phyloP scores from a whole-genome alignment of 2,113 vertebrate genomes.

The Ptilonorhynchus violaceus region DNA sequence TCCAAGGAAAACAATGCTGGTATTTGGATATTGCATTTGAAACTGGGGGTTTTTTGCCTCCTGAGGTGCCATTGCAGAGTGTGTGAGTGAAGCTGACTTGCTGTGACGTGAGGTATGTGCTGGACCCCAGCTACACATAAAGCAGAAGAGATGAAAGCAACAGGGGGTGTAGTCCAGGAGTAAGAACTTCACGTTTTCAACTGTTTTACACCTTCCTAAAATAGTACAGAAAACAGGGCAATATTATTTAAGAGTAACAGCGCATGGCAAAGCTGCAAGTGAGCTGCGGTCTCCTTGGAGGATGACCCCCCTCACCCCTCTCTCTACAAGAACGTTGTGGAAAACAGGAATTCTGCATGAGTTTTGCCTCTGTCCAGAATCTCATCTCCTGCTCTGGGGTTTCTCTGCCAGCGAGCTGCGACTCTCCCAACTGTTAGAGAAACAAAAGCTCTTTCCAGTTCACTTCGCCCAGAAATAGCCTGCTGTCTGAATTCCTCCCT shows the following conservation, averaged over 20 bases:
- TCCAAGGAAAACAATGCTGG: neutral
- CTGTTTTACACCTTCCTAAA: neutral
- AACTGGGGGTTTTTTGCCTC: neutral
- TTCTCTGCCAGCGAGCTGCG: slow-evolving; percentile 17
- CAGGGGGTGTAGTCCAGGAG: neutral
- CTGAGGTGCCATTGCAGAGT: neutral
- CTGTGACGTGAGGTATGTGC: neutral
- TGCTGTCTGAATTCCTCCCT: neutral
- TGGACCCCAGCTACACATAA: neutral
- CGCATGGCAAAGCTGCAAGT: neutral
- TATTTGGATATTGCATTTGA: neutral
- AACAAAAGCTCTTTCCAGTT: slow-evolving; percentile 38
- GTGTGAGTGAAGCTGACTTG: neutral
- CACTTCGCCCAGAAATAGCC: slow-evolving; percentile 7
- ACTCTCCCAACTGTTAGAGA: neutral
- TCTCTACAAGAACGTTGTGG: neutral
- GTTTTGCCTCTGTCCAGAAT: neutral
- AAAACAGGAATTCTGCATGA: neutral
- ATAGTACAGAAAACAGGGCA: neutral
- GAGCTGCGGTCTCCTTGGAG: neutral
- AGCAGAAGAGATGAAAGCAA: neutral
- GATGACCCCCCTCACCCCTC: neutral
- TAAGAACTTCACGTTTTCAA: neutral
- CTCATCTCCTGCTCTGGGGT: neutral
- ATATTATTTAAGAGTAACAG: neutral